Evolutionary conservation across 1,140 invertebrate genomes (phyloP).

Genomic region (Phortica variegata): DNA sequence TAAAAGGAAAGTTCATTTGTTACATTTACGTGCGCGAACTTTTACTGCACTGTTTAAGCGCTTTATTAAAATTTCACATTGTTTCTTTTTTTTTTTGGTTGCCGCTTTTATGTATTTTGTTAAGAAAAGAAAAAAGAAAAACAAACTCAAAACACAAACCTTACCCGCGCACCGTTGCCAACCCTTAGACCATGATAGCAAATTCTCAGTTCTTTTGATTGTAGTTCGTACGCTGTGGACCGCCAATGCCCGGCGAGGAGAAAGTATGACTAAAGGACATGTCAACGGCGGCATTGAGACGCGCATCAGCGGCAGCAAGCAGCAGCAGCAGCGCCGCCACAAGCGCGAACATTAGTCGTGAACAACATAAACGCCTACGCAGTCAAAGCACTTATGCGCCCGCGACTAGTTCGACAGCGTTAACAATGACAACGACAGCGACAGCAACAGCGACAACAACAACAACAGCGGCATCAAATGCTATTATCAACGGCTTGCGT

Average conservation of each 20-base stretch:
- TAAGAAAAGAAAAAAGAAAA: constrained; percentile 11
- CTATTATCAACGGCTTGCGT: constrained; percentile 35
- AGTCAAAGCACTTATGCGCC: constrained; percentile 29
- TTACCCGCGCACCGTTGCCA: constrained; percentile 45
- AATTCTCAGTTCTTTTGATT: constrained; percentile 57
- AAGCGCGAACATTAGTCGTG: constrained; percentile 7
- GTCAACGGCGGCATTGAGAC: constrained; percentile 35
- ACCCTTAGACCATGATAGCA: constrained; percentile 46
- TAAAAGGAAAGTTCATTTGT: too few relatives aligned
- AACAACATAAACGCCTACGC: constrained; percentile 21
- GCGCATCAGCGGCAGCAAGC: constrained; percentile 38
- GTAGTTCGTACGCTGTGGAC: constrained; percentile 57
- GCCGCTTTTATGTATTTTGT: constrained; percentile 4
- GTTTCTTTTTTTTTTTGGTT: background rate
- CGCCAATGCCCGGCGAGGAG: constrained; percentile 53
- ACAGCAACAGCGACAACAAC: constrained; percentile 2
- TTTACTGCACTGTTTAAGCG: too few relatives aligned
- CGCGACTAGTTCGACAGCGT: background rate
- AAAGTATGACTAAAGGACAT: constrained; percentile 58
- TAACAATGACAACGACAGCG: background rate
- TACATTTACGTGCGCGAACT: too few relatives aligned
- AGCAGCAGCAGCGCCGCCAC: constrained; percentile 17
- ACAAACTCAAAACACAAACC: background rate
- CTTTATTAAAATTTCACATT: background rate
- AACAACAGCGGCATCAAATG: constrained; percentile 6